These are phyloP conservation scores for Smittia aterrima DNA, from an alignment of 2,888 invertebrate genomes.

Conservation along the genomic window DNA sequence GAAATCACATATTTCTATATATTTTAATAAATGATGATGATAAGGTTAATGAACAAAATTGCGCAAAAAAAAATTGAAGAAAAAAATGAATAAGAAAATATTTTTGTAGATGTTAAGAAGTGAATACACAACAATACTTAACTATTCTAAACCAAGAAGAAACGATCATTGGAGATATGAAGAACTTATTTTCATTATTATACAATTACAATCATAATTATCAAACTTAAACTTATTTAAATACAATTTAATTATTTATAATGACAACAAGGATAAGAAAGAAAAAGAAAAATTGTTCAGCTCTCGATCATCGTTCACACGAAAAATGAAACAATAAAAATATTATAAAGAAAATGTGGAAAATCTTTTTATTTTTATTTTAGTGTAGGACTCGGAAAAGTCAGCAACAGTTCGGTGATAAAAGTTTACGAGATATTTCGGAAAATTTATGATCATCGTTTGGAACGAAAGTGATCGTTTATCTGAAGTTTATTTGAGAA, in stretches of 20 bases:
- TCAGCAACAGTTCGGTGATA: too few species aligned
- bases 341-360: not conserved
- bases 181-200: not conserved
- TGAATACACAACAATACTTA: not conserved
- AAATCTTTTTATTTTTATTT: too few species aligned
- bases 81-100: constrained; percentile 9
- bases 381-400: too few species aligned
- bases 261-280: too few species aligned
- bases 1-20: not conserved
- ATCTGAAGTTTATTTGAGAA: too few species aligned
- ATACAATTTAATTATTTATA: constrained; percentile 13
- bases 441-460: too few species aligned
- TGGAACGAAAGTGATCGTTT: too few species aligned
- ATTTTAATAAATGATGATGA: constrained; percentile 14
- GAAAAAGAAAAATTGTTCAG: not conserved
- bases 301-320: not conserved
- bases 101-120: constrained; percentile 20
- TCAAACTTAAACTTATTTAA: not conserved
- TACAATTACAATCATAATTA: constrained; percentile 7
- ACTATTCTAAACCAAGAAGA: constrained; percentile 13
- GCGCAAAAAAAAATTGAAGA: too few species aligned
- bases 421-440: too few species aligned
- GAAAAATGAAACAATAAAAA: not conserved
- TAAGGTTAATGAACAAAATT: not conserved
- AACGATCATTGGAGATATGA: too few species aligned